A percentile compares a stretch with the other conserved stretches of the same genome.
Conservation (phyloP, 2,113 vertebrate genomes). For the Sylvietta virens region DNA sequence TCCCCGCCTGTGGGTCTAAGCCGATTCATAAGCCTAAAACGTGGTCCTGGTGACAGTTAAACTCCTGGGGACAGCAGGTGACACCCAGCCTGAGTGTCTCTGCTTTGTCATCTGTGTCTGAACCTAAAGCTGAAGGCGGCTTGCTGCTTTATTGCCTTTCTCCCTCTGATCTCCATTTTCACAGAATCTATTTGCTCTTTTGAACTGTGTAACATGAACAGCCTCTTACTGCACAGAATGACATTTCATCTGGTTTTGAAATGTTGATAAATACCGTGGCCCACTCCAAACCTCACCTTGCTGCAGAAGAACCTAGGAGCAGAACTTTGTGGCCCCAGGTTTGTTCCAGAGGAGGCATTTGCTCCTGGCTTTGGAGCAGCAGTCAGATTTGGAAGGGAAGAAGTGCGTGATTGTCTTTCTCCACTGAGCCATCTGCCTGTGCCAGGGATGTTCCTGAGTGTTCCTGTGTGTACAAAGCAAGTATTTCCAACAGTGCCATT, state of each 20-base stretch:
- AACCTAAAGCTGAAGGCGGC: background rate
- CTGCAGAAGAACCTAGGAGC: background rate
- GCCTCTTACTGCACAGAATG: background rate
- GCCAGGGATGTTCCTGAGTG: background rate
- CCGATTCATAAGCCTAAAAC: background rate
- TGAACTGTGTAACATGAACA: background rate
- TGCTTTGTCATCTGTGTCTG: background rate
- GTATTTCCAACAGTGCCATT: background rate
- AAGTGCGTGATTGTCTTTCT: background rate
- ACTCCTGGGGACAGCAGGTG: background rate
- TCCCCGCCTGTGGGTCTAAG: background rate
- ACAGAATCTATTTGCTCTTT: background rate
- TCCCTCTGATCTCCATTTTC: background rate
- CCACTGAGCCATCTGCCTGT: background rate
- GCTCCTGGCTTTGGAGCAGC: background rate
- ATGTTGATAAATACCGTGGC: background rate
- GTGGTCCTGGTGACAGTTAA: background rate
- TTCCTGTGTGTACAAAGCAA: background rate
- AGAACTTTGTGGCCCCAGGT: background rate
- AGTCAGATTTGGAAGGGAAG: background rate
- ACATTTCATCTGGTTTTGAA: background rate
- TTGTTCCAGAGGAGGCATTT: background rate
- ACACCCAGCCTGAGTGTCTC: background rate
- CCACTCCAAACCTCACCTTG: background rate
- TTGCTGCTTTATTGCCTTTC: background rate